Conservation (phyloP, 2,797 vertebrate genomes). For the Sebastes alutus region DNA sequence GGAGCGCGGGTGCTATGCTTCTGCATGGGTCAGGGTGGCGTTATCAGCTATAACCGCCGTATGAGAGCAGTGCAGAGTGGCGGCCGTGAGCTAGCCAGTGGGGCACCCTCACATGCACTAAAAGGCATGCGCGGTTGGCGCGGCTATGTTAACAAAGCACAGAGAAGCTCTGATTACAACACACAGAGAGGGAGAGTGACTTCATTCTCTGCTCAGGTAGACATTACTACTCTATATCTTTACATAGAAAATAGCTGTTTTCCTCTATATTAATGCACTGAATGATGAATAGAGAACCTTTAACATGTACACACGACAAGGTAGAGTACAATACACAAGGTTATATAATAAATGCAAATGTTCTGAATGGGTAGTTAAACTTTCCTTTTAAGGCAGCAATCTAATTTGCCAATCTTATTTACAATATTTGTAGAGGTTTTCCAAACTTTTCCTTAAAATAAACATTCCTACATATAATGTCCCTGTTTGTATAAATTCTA, state of each 20-base stretch:
- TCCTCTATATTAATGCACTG: neutral
- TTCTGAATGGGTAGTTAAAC: neutral
- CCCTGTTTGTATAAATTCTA: neutral
- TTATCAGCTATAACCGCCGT: neutral
- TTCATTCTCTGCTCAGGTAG: neutral
- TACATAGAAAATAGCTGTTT: neutral
- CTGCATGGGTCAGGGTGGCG: neutral
- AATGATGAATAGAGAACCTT: neutral
- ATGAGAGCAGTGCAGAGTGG: too few species aligned
- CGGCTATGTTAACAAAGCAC: neutral
- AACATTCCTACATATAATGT: neutral
- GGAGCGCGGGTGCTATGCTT: neutral
- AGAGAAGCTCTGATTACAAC: neutral
- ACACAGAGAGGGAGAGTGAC: neutral
- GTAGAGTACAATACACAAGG: neutral
- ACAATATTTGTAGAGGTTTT: neutral
- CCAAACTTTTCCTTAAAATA: neutral
- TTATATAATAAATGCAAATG: neutral
- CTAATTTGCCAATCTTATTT: neutral
- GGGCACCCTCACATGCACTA: neutral
- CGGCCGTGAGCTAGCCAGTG: too few species aligned
- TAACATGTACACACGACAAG: neutral
- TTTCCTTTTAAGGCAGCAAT: neutral
- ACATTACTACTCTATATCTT: neutral
- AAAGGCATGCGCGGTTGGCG: fast-evolving